A percentile compares a stretch with the other conserved stretches of the same genome.
These are phyloP conservation scores for Sitophilus oryzae DNA, from an alignment of 1,140 invertebrate genomes.

Conservation along the genomic window DNA sequence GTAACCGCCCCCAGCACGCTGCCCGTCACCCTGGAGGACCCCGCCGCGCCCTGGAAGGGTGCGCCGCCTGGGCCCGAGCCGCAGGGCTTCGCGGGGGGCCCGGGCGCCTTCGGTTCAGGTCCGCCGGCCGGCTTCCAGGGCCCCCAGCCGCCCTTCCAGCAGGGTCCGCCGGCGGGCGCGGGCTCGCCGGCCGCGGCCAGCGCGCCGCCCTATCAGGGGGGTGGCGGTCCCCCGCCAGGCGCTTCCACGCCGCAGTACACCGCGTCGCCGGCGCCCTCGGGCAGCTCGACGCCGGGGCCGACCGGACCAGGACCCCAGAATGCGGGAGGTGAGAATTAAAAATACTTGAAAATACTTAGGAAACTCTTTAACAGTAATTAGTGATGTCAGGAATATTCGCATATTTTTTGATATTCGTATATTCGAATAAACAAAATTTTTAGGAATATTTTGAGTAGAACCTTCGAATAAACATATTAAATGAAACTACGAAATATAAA, in stretches of 20 bases:
- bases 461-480: too few species aligned
- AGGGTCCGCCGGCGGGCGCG: constrained; percentile 56
- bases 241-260: constrained; percentile 69
- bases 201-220: constrained; percentile 56
- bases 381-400: too few species aligned
- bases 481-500: too few species aligned
- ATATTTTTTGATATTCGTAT: too few species aligned
- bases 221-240: constrained; percentile 58
- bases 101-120: constrained; percentile 49
- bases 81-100: constrained; percentile 53
- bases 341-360: neutral
- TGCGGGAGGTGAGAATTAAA: constrained; percentile 39
- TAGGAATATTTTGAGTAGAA: too few species aligned
- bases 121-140: constrained; percentile 55
- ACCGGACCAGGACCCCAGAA: constrained; percentile 53
- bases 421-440: too few species aligned
- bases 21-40: constrained; percentile 63
- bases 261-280: constrained; percentile 66
- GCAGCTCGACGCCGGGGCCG: constrained; percentile 67
- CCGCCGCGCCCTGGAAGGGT: constrained; percentile 62
- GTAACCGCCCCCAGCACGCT: constrained; percentile 57
- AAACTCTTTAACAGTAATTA: too few species aligned
- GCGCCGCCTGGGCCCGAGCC: constrained; percentile 58
- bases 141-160: constrained; percentile 52
- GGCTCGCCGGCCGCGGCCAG: constrained; percentile 56